A percentile compares a stretch with the other conserved stretches of the same genome.
Conservation (phyloP, 2,113 vertebrate genomes). For the Rissa tridactyla region DNA sequence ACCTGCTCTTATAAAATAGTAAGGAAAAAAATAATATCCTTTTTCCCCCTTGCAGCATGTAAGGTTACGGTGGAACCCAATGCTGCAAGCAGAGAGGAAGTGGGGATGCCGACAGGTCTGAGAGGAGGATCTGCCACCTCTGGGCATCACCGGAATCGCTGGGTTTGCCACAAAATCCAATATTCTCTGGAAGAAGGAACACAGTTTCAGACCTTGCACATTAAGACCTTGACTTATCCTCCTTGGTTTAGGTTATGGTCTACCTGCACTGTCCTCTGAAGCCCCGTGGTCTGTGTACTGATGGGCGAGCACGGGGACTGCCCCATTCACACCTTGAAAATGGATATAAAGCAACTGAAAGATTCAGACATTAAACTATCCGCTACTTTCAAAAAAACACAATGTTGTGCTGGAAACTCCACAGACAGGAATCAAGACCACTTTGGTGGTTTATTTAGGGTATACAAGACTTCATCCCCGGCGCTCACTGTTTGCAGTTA, state of each 20-base stretch:
- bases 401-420: background rate
- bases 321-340: background rate
- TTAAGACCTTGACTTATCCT: background rate
- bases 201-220: background rate
- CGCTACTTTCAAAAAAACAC: background rate
- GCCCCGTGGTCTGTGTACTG: fast-evolving
- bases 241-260: background rate
- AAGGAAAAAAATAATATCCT: too few species aligned
- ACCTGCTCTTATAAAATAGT: background rate
- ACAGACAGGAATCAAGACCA: background rate
- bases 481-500: fast-evolving
- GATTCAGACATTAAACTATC: background rate
- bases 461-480: background rate
- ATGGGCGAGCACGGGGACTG: background rate
- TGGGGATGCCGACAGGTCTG: background rate
- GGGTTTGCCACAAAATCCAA: background rate
- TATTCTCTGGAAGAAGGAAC: background rate
- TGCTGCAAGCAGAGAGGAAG: background rate
- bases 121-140: background rate
- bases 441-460: background rate
- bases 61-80: background rate
- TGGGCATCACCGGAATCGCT: background rate
- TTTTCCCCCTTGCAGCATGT: background rate
- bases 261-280: background rate
- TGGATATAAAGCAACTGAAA: background rate